Evolutionary conservation across 1,140 invertebrate genomes (phyloP), one percentile per base, ranked within the genome.

Genomic region (Musca domestica): DNA sequence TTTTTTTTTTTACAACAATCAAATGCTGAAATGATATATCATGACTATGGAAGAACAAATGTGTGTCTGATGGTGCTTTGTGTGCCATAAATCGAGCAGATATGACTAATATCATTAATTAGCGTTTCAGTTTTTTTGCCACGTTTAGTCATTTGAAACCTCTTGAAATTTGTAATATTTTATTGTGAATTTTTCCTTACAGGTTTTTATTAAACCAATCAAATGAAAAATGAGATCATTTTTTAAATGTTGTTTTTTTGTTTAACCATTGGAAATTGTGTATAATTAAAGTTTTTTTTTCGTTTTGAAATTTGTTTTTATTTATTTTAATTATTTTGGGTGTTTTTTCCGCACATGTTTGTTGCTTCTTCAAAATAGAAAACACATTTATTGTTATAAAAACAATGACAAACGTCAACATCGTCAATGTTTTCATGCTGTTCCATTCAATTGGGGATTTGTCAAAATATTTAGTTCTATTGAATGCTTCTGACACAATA

Each of bases 71-170:
- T 61, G 27, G 9, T 61, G 7, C 41, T 9, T 19, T 61, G 17
- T 61, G 17, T 61, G 17, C 25, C 22, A 34, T 61, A 61, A 34
- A 61, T 41, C 34, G 17, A 41, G 34, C 34, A n/a, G 12, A 34
- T 61, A 61, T 61, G 56, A 61, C 27, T 61, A 61, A 61, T 61
- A 61, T 19, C 27, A 61, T 61, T 61, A 61, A 61, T 61, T 61
- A 61, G 34, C 34, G 15, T 30, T 61, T 61, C 34, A 10, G 6
- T 41, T 41, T 41, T 41, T 12, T 41, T 5, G 5, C 34, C 19
- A 17, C 27, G 56, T 34, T 61, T 34, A 61, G 56, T 61, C 56
- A 61, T 61, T 19, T 61, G 30, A 61, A 61, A 61, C 56, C 56
- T 61, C 56, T 34, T 61, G 15, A 41, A 61, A 34, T 34, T 61